Base-by-base conservation (phyloP, 2,888 invertebrate species). In the Dynastes grantii region DNA sequence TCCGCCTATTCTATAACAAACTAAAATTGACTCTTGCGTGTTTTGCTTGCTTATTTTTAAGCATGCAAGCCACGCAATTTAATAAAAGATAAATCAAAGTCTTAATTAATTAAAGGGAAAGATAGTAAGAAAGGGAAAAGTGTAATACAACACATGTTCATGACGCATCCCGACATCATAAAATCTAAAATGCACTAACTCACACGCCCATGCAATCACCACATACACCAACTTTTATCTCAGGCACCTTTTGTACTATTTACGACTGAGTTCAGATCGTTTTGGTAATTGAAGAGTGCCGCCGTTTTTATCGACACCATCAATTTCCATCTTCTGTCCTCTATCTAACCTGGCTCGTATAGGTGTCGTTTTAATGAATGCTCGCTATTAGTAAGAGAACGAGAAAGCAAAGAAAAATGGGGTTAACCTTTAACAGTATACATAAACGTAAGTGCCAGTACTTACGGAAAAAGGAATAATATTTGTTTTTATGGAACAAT, bases 251-350 rank as follows among this genome's bases (percentile, higher is more conserved):
- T 68, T 68, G 68, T 68, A 49, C 68, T 68, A 68, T 68, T 68
- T 68, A 68, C 68, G 68, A 68, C 68, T 51, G 51, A 51, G 68
- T 49, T 68, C 68, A 29, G 29, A 51, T 68, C 68, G 68, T 68
- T 68, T 68, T 68, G n/a, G 68, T 68, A 68, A 68, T 68, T 68
- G 68, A 68, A 68, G 68, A 68, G 68, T 68, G 68, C 68, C 68
- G 68, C 68, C 68, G 68, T 68, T 49, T 51, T 68, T 68, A 68
- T 68, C 68, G 68, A 68, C 68, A 51, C 68, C 68, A 68, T 68
- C 68, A 68, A 68, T 68, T 68, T 51, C 29, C 51, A 49, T 51
- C 51, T 51, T 68, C 51, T 29, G 13, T 51, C 51, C 49, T 68
- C 51, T 51, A 68, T 51, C 68, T 29, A 68, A 29, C 49, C 68